Base-by-base conservation (phyloP, 2,113 vertebrate genomes). In the Centropus bengalensis region DNA sequence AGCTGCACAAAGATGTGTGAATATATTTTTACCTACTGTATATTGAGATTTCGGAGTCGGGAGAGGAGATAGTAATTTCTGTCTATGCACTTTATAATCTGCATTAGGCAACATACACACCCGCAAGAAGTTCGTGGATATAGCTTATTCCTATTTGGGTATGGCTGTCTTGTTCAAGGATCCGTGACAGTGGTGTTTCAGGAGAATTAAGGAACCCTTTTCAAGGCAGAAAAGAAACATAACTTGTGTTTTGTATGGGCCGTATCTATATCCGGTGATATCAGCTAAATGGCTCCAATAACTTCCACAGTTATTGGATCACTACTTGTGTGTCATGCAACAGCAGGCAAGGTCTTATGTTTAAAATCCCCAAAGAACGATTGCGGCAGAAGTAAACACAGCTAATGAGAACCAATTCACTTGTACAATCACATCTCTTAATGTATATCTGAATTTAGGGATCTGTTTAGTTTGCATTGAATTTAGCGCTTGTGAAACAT, bases 131-230 rank as follows among this genome's bases (percentile, higher is more conserved):
- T 6, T 13, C 1, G 1, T 16, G 24, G 44, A 22, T 49, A 10
- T 71, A 59, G 14, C 26, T 79, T 3, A 27, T 44, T 92, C 8
- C 36, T 20, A 3, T 20, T 62, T 84, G 18, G 21, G 22, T 80
- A 9, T 12, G 70, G n/a, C 14, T 42, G 16, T 62, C 24, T 51
- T 40, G 9, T 36, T 71, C 33, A 26, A 4, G 52, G 21, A 26
- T 47, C 47, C 1, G 0, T 42, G 5, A 6, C 14, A 82, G 10
- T 3, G 1, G 21, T 67, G 16, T 30, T 36, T n/a, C 38, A 68
- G 47, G 45, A 77, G 15, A 62, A 24, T 74, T 87, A 69, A 36
- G 12, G 40, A 70, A 26, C 21, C 51, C 8, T 28, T 66, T 79
- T 63, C 7, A 59, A 62, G 67, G 30, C 26, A 66, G 26, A 79